Evolutionary conservation across 2,113 vertebrate species (phyloP), one percentile per base, ranked within the genome.

Genomic region (Grallaria varia): DNA sequence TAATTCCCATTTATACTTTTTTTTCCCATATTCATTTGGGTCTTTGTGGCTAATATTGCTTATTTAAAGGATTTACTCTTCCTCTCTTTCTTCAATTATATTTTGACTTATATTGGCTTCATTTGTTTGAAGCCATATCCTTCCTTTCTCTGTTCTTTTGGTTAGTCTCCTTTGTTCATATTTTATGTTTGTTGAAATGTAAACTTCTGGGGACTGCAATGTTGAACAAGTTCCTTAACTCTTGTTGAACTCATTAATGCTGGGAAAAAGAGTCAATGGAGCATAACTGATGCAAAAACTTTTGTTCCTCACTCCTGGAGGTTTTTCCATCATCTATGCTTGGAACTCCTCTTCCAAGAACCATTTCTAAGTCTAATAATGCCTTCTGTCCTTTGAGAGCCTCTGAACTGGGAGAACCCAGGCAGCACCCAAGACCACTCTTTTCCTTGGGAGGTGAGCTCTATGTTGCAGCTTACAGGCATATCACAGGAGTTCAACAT

Each of bases 91-190:
- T 93, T 93, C 47, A 90, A 56, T 40, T 90, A 60, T 83, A 93
- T 94, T 95, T 93, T 95, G 37, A 93, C 82, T 96, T 96, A 80
- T 78, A 95, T 72, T 84, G 40, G 44, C 44, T 94, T 92, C 73
- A 84, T 92, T 95, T 97, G 56, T 96, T 95, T 93, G 93, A 93
- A 93, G 73, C 89, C 69, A 60, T 95, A 95, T 96, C 95, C 95
- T 97, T 96, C 94, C 96, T 91, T 90, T 95, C 93, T 93, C 96
- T 90, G 80, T 90, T 93, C 89, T 81, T 95, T 97, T 95, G 82
- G 78, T 90, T 92, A 90, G 86, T 93, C 68, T 95, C 44, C 73
- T 96, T 95, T 96, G 86, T 96, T 95, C 93, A 35, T 78, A 71
- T 95, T 96, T 92, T 89, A 92, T 95, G 76, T 87, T 97, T 89